These are phyloP conservation scores for Spisula subtruncata DNA, from an alignment of 2,888 invertebrate genomes.

Conservation along the genomic window DNA sequence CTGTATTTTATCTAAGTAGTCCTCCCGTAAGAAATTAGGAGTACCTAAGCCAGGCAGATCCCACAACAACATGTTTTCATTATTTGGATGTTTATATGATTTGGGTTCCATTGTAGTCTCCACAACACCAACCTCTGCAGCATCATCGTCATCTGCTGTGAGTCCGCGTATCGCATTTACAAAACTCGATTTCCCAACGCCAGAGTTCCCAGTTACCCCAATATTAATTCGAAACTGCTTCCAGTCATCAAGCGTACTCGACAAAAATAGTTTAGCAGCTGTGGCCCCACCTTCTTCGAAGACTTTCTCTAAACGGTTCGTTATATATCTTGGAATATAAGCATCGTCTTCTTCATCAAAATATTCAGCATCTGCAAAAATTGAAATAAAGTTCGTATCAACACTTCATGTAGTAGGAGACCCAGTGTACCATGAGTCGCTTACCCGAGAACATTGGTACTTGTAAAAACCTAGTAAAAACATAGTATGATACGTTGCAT, in stretches of 20 bases:
- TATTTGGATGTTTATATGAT: constrained; percentile 18
- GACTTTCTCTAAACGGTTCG: neutral
- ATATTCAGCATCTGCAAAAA: too few relatives aligned
- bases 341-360: neutral
- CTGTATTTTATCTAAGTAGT: constrained; percentile 36
- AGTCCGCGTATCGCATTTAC: constrained; percentile 53
- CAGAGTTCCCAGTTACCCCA: constrained; percentile 50
- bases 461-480: too few relatives aligned
- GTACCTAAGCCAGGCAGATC: constrained; percentile 70
- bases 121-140: too few relatives aligned
- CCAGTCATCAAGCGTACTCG: constrained; percentile 36
- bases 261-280: neutral
- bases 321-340: too few relatives aligned
- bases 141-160: too few relatives aligned
- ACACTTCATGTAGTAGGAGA: too few relatives aligned
- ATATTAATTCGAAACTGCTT: constrained; percentile 34
- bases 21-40: constrained; percentile 49
- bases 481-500: too few relatives aligned
- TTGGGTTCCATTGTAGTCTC: constrained; percentile 48
- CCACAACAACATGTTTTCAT: constrained; percentile 56
- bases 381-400: too few relatives aligned
- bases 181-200: too few relatives aligned
- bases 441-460: too few relatives aligned
- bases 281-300: neutral
- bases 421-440: too few relatives aligned